Evolutionary conservation across 2,888 invertebrate species (phyloP).

Genomic region (Punctoribates punctum): DNA sequence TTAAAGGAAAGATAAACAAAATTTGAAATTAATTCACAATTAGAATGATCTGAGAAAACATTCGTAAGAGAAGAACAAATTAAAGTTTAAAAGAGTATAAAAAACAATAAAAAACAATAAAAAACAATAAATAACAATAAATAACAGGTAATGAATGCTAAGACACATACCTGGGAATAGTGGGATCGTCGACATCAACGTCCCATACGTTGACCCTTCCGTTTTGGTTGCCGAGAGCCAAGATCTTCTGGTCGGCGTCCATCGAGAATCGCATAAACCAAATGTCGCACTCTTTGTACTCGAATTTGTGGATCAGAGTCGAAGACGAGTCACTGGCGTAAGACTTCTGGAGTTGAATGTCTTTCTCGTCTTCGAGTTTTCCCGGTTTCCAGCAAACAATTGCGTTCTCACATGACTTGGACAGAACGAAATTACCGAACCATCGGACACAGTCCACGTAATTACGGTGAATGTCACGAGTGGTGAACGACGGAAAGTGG

Average conservation of each 20-base stretch:
- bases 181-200: conserved; percentile 59
- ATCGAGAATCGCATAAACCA: conserved; percentile 96
- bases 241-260: conserved; percentile 81
- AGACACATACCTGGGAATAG: neutral
- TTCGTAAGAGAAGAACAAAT: too few species aligned
- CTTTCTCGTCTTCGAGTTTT: conserved; percentile 50
- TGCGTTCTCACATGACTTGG: conserved; percentile 94
- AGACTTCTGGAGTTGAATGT: conserved; percentile 45
- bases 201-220: conserved; percentile 95
- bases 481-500: conserved; percentile 94
- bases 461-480: conserved; percentile 93
- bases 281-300: conserved; percentile 91
- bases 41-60: too few species aligned
- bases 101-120: too few species aligned
- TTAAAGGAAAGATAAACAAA: neutral
- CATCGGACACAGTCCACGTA: conserved; percentile 98
- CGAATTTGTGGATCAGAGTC: conserved; percentile 78
- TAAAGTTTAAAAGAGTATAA: too few species aligned
- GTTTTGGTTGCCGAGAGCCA: conserved; percentile 88
- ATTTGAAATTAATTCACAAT: neutral
- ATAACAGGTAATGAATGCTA: neutral
- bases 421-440: conserved; percentile 89
- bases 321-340: conserved; percentile 18
- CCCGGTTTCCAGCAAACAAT: conserved; percentile 98
- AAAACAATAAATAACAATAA: too few species aligned